These are phyloP conservation scores for Muscina levida DNA, from an alignment of 2,888 invertebrate species.

Conservation along the genomic window DNA sequence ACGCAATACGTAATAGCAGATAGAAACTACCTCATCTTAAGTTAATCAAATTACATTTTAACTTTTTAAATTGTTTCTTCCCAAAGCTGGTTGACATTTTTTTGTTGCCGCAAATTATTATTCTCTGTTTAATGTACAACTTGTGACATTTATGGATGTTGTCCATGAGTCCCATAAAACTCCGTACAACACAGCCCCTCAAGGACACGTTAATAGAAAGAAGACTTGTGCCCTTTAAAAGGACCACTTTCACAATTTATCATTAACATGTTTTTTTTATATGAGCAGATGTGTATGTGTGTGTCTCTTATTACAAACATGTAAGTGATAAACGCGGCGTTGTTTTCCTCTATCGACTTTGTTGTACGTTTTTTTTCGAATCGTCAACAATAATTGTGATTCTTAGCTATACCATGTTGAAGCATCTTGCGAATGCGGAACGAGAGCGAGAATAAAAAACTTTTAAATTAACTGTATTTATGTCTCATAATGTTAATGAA, in stretches of 20 bases:
- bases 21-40: too few relatives aligned
- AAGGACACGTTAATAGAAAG: too few relatives aligned
- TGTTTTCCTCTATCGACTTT: not conserved
- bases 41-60: too few relatives aligned
- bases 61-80: too few relatives aligned
- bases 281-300: not conserved
- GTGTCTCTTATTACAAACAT: constrained; percentile 53
- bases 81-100: too few relatives aligned
- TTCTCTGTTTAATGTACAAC: constrained; percentile 34
- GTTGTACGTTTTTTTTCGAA: constrained; percentile 20
- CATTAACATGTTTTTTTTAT: too few relatives aligned
- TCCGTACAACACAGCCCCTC: too few relatives aligned
- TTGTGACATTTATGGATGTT: constrained; percentile 40
- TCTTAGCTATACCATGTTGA: constrained; percentile 1
- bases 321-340: constrained; percentile 33
- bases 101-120: too few relatives aligned
- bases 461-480: constrained; percentile 30
- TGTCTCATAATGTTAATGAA: constrained; percentile 18
- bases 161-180: not conserved
- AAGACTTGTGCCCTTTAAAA: too few relatives aligned
- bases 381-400: constrained; percentile 46
- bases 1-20: too few relatives aligned
- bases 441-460: constrained; percentile 7
- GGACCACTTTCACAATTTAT: too few relatives aligned
- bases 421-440: not conserved